Base-by-base conservation (phyloP, 2,888 invertebrate species). In the Gisinianus flammeolus region DNA sequence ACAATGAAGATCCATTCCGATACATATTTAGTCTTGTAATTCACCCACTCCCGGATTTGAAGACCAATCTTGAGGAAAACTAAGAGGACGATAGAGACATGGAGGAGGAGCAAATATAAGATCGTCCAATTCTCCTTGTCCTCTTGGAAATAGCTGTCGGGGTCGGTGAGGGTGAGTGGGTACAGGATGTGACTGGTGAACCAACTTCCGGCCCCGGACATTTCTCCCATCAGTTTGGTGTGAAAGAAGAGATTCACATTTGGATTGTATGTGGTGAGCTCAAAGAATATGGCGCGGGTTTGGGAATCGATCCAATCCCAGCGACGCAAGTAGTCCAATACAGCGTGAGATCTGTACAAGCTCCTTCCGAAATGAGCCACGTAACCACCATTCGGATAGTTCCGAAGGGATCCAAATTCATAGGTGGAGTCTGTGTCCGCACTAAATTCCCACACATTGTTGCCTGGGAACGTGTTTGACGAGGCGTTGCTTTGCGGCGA, bases 171-270 rank as follows among this genome's bases (percentile, higher is more conserved):
- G 6, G 68, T 69, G 1, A 76, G 19, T 5, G 76, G 76, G 26
- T 68, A 56, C 35, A 5, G 5, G 31, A 31, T 31, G 54, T n/a
- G 22, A 30, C 75, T 75, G 10, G 56, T 44, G 2, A 66, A 3
- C 75, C 75, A 75, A 10, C n/a, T 33, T 24, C 69, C 76, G 0
- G 69, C 24, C 1, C 56, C 58, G 2, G 54, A 22, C 0, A 76
- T 69, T 56, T 76, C 76, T n/a, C 33, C 54, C 0, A 68, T 33
- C 19, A 76, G 26, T 52, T 69, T 68, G 16, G 69, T 69, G 35
- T 76, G 54, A 54, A 76, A 44, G 19, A 69, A 76, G 4, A 67
- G n/a, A 54, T 76, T 69, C 1, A 76, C 33, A 22, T 69, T 68
- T 2, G 69, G 54, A 24, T 76, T 76, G 58, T 69, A 76, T 54